Evolutionary conservation across 2,797 vertebrate species (phyloP), one percentile per base, ranked within the genome.

Genomic region (Artibeus jamaicensis): DNA sequence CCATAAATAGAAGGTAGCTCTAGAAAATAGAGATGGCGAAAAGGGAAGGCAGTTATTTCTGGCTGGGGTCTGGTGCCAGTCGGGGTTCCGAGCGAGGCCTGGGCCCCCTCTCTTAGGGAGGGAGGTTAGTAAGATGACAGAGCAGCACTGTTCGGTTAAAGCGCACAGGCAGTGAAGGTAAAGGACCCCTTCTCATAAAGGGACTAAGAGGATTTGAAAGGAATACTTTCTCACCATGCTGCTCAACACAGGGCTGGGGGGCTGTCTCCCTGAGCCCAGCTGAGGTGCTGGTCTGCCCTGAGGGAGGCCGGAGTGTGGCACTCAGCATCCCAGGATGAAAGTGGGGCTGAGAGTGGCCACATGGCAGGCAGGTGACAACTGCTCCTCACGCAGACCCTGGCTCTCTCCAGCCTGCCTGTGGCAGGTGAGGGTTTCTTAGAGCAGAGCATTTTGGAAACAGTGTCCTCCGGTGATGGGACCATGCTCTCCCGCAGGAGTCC

Each of bases 401-500:
- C 53, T 48, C 10, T 16, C 50, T 46, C 26, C 32, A 86, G 76
- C 68, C 89, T 57, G 32, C 42, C n/a, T 77, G 6, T 86, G 44
- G 39, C 26, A 34, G 76, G 39, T 50, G 15, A 79, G 24, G 53
- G 62, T 77, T 86, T 84, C 86, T 73, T 89, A 19, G 19, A 50
- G 19, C 55, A 77, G 85, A 53, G 12, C 39, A n/a, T 82, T 78
- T 68, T 70, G 78, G 86, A 74, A 78, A 91, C 57, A n/a, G 9
- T 85, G 15, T 71, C 18, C 37, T 82, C 48, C 50, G 76, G 57
- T 16, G 15, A 37, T 86, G 39, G 62, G 65, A 26, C 79, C 71
- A 48, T 0, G 39, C 37, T 90, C 26, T 84, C 76, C 53, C 44
- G 14, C 55, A 98, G 97, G 98, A 98, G 76, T 98, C 98, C 5